A percentile compares a stretch with the other conserved stretches of the same genome.
phyloP scores from a whole-genome alignment of 2,797 vertebrate species.

The Leptatherina wallacei region DNA sequence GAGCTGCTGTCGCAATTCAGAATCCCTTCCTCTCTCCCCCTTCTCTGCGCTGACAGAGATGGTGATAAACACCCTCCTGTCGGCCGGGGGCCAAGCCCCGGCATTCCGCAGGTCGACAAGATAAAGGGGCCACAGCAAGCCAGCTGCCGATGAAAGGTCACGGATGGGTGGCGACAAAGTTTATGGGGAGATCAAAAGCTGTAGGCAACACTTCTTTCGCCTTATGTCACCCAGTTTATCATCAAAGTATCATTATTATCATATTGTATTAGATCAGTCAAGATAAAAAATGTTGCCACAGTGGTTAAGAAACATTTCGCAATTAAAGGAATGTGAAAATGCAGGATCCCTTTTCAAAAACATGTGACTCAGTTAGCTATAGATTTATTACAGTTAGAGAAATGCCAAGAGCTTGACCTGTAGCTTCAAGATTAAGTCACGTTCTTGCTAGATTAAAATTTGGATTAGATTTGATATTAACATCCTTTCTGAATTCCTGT shows the following conservation, averaged over 20 bases:
- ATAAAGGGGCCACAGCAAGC: slow-evolving; percentile 44
- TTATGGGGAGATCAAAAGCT: slow-evolving; percentile 36
- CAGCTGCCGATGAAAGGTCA: slow-evolving; percentile 42
- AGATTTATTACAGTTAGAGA: neutral
- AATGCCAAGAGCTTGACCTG: neutral
- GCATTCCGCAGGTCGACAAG: slow-evolving; percentile 49
- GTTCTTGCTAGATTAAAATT: neutral
- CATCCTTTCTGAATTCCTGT: neutral
- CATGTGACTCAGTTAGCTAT: neutral
- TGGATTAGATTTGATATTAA: neutral
- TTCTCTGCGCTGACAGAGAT: slow-evolving; percentile 52
- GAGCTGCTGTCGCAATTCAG: slow-evolving; percentile 78
- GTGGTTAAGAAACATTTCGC: neutral
- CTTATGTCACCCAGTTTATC: neutral
- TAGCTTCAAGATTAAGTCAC: neutral
- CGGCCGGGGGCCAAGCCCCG: slow-evolving; percentile 42
- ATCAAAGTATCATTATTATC: neutral
- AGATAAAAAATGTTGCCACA: neutral
- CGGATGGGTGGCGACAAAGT: slow-evolving; percentile 19
- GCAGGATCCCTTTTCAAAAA: neutral
- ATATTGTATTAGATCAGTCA: neutral
- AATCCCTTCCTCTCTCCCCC: slow-evolving; percentile 29
- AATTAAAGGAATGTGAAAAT: neutral
- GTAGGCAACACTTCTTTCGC: neutral
- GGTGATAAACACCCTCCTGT: slow-evolving; percentile 68